A percentile compares a stretch with the other conserved stretches of the same genome.
phyloP scores from a whole-genome alignment of 2,888 invertebrate genomes.

The Drosophila greeni region DNA sequence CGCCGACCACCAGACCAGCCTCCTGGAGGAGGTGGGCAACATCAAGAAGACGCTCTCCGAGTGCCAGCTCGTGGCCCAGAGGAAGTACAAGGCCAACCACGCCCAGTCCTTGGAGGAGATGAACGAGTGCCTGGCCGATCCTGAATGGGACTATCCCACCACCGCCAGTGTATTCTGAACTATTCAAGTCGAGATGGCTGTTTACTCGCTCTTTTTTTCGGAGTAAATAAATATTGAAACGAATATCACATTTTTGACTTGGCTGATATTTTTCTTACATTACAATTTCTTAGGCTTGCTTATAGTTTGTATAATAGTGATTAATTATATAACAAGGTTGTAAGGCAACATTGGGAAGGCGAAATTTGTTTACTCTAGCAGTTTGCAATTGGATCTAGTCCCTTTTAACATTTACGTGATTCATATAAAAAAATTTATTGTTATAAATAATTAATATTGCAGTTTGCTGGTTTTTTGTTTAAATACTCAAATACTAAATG shows the following conservation, averaged over 20 bases:
- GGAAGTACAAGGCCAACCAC: conserved; percentile 10
- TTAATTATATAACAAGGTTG: too few relatives aligned
- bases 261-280: neutral
- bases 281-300: too few relatives aligned
- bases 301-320: too few relatives aligned
- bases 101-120: conserved; percentile 4
- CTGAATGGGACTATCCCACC: conserved; percentile 11
- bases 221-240: neutral
- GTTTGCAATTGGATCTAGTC: too few relatives aligned
- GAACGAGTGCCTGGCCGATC: neutral
- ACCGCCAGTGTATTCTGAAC: neutral
- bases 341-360: too few relatives aligned
- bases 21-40: neutral
- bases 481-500: too few relatives aligned
- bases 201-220: neutral
- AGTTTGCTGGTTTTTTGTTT: too few relatives aligned
- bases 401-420: too few relatives aligned
- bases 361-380: too few relatives aligned
- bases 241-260: neutral
- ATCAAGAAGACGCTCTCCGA: neutral
- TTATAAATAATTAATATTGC: too few relatives aligned
- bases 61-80: neutral
- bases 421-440: too few relatives aligned
- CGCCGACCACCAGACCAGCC: neutral
- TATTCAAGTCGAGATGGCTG: neutral